Base-by-base conservation (phyloP, 2,888 invertebrate genomes). In the Petrolisthes cinctipes region DNA sequence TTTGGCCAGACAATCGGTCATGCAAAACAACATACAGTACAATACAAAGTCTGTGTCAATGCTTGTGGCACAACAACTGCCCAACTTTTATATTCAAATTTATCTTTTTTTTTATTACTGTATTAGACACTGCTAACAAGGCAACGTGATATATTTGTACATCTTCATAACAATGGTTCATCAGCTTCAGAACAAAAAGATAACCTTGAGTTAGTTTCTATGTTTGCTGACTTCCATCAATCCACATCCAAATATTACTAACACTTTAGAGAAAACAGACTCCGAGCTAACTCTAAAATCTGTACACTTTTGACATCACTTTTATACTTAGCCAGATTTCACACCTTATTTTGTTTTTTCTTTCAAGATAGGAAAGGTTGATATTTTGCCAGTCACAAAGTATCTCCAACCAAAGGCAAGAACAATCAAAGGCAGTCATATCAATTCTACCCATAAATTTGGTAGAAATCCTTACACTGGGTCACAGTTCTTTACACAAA, bases 61-160 rank as follows among this genome's bases (percentile, higher is more conserved):
- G 73, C 17, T 17, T 61, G 9, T 61, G 17, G 61, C 61, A 61
- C 61, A 61, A 61, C 11, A 61, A 61, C 61, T 61, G 61, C 17
- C 61, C 61, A 61, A 61, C 61, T 61, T 61, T 61, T 61, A 17
- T 14, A 37, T 37, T 37, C 54, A 85, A 85, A 80, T 71, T 82
- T 51, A 54, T 56, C 66, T 53, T 17, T 17, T 79, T 80, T 84
- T 76, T 76, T 76, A 37, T 37, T 61, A 61, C 61, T 61, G 61
- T 73, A 71, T 73, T 81, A 86, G 81, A 78, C 78, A 79, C 79
- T 83, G 83, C 80, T 86, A 86, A 83, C 86, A 86, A 86, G 86
- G 86, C 86, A 86, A 86, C 86, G 53, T 83, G 86, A 86, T 86
- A 68, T 78, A 86, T 86, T 86, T 86, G 86, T 86, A 86, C 86